Base-by-base conservation (phyloP, 2,113 vertebrate genomes). In the Eubucco bourcierii region DNA sequence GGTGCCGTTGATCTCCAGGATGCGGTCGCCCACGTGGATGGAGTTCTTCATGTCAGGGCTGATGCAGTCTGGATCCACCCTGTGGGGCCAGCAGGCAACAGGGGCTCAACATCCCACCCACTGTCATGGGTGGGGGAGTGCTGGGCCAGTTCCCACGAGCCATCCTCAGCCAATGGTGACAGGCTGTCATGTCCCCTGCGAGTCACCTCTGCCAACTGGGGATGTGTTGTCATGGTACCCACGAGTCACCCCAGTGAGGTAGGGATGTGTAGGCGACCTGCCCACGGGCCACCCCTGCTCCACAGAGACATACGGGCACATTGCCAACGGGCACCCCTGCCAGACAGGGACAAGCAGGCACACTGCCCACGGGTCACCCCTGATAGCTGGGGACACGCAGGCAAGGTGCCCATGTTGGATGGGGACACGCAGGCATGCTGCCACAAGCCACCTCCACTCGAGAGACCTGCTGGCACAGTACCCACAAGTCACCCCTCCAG, bases 11-110 rank as follows among this genome's bases (percentile, higher is more conserved):
- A 99, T 99, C 95, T 99, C 99, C 70, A 99, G 97, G 96, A 99
- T 99, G 79, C 98, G 97, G 90, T 99, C 99, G 8, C 99, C 99
- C 4, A 99, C 97, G 0, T 99, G 99, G 97, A 99, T 99, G 87
- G 99, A 98, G 94, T 98, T 99, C 96, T 99, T 99, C 96, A 99
- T 98, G 84, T 99, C 99, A 1, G 99, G 99, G 90, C 99, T 99
- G 96, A 99, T 99, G 97, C 98, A 99, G 89, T 98, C 99, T 0
- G 98, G 86, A 90, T 99, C 98, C 92, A 99, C 98, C 70, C 99
- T 98, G 81, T 1, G 1, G 56, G 66, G 23, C 15, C 46, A 0
- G 37, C 63, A 82, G 10, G 61, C 29, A 68, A 29, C 1, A 46
- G 1, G 20, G 17, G 29, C 3, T 87, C 63, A 93, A 41, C 41